A percentile compares a stretch with the other conserved stretches of the same genome.
Evolutionary conservation across 2,113 vertebrate genomes (phyloP).

Genomic region (Dipodomys spectabilis): DNA sequence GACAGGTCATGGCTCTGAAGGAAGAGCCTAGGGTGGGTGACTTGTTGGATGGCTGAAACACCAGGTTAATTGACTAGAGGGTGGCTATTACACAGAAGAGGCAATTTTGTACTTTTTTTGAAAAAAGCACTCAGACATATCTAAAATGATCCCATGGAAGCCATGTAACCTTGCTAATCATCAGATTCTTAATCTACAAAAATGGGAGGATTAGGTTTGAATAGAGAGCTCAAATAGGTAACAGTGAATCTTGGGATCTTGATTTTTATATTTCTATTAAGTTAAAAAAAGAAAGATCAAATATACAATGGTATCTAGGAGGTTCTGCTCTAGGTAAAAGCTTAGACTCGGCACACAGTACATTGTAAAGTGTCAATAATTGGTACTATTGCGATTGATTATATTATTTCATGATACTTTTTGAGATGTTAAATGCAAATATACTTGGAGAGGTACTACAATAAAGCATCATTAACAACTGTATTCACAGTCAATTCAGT

Average conservation of each 20-base stretch:
- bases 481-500: conserved; percentile 45
- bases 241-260: background rate
- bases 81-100: background rate
- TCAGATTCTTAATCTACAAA: conserved; percentile 6
- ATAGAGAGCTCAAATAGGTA: background rate
- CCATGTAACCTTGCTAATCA: background rate
- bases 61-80: conserved; percentile 67
- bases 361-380: background rate
- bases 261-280: conserved; percentile 41
- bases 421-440: conserved; percentile 57
- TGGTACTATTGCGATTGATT: conserved; percentile 54
- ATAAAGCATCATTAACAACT: conserved; percentile 62
- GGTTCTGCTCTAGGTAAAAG: conserved; percentile 1
- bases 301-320: background rate
- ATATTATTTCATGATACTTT: conserved; percentile 62
- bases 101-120: background rate
- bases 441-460: conserved; percentile 18
- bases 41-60: background rate
- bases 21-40: background rate
- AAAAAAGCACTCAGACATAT: background rate
- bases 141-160: background rate
- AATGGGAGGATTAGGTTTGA: background rate
- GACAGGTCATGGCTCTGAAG: background rate
- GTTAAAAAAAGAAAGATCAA: background rate
- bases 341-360: conserved; percentile 24